Evolutionary conservation across 2,888 invertebrate species (phyloP).

Genomic region (Brachypalpus laphriformis): DNA sequence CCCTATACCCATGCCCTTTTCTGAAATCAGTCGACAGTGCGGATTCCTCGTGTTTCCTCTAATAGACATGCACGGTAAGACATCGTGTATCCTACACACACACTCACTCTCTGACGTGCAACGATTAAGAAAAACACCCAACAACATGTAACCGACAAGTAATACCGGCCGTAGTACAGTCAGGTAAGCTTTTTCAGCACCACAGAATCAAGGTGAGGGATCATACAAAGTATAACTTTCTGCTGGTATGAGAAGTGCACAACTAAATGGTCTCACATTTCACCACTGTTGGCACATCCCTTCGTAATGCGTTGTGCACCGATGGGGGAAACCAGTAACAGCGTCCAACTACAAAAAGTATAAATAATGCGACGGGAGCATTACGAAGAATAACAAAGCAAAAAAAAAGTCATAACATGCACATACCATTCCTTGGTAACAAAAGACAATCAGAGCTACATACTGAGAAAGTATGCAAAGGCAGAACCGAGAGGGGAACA

Average conservation of each 20-base stretch:
- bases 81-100: conserved; percentile 4
- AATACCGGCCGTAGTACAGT: conserved; percentile 25
- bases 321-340: conserved; percentile 62
- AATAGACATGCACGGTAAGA: conserved; percentile 24
- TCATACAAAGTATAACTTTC: conserved; percentile 27
- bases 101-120: conserved; percentile 30
- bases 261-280: conserved; percentile 66
- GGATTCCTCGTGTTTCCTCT: conserved; percentile 43
- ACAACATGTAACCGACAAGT: conserved; percentile 38
- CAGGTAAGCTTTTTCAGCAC: conserved; percentile 35
- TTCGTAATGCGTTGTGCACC: conserved; percentile 40
- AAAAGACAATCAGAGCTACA: conserved; percentile 45
- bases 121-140: conserved; percentile 58
- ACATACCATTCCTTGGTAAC: conserved; percentile 52
- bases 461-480: conserved; percentile 57
- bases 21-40: conserved; percentile 24
- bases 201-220: conserved; percentile 15
- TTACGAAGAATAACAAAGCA: conserved; percentile 34
- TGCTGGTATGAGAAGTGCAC: conserved; percentile 58
- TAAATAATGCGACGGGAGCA: conserved; percentile 57
- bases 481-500: conserved; percentile 20
- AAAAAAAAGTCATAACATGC: conserved; percentile 50
- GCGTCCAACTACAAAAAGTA: conserved; percentile 40
- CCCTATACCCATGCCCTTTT: conserved; percentile 22
- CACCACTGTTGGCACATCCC: conserved; percentile 61